A percentile compares a stretch with the other conserved stretches of the same genome.
Conservation (phyloP, 2,888 invertebrate genomes). For the Corbicula japonica region DNA sequence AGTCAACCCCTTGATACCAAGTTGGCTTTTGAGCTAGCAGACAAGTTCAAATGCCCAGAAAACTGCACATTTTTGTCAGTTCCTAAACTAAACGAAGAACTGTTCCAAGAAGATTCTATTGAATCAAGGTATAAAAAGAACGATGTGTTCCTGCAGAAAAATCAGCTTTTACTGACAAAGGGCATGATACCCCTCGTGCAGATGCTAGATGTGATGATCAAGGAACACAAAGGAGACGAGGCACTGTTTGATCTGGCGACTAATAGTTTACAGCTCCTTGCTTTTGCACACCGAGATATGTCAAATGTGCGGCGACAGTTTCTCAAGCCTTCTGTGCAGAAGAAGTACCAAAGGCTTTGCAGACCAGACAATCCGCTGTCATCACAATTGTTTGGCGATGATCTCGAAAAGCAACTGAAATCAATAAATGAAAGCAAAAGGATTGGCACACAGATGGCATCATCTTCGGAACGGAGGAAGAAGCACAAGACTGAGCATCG, state of each 20-base stretch:
- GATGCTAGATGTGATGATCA: slow-evolving; percentile 1
- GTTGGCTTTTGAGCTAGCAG: not conserved
- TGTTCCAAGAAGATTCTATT: not conserved
- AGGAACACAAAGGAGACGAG: not conserved
- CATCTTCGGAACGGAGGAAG: too few species aligned
- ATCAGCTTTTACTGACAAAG: not conserved
- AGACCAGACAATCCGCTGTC: not conserved
- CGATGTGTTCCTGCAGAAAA: not conserved
- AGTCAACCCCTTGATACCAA: not conserved
- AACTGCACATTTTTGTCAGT: slow-evolving; percentile 11
- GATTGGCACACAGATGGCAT: slow-evolving; percentile 5
- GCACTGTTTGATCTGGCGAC: slow-evolving; percentile 6
- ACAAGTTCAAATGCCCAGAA: slow-evolving; percentile 8
- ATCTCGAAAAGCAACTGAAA: slow-evolving; percentile 28
- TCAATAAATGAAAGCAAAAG: slow-evolving; percentile 20
- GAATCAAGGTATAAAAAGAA: not conserved
- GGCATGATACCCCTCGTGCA: slow-evolving; percentile 12
- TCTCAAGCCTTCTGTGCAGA: slow-evolving; percentile 15
- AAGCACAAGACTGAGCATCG: too few species aligned
- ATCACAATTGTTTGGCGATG: slow-evolving; percentile 23
- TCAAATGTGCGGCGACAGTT: slow-evolving; percentile 6
- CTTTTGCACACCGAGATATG: slow-evolving; percentile 28
- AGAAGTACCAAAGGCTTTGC: slow-evolving; percentile 24
- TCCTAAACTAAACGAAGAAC: slow-evolving; percentile 16
- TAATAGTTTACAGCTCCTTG: slow-evolving; percentile 20